phyloP scores from a whole-genome alignment of 2,888 invertebrate genomes.

The Prenolepis imparis region DNA sequence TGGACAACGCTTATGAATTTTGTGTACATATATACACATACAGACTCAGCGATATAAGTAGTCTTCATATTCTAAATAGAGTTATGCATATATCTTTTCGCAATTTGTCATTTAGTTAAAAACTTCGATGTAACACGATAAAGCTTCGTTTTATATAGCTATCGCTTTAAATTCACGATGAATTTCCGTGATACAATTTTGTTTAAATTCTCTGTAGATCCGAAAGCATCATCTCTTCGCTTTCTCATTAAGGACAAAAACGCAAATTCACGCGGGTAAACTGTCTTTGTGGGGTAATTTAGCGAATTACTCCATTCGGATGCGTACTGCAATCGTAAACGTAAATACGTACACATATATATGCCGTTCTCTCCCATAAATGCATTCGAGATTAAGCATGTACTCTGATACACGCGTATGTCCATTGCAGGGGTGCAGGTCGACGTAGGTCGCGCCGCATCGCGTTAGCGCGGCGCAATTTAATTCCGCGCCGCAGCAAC shows the following conservation, averaged over 20 bases:
- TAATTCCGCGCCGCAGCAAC: constrained; percentile 19
- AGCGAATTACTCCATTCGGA: neutral
- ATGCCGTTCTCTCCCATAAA: neutral
- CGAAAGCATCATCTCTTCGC: neutral
- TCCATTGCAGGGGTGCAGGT: neutral
- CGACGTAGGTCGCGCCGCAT: neutral
- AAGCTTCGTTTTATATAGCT: neutral
- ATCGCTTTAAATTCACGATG: neutral
- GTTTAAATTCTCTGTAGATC: neutral
- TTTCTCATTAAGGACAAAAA: neutral
- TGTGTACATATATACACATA: neutral
- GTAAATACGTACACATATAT: neutral
- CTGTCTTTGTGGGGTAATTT: neutral
- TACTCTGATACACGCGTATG: constrained; percentile 2
- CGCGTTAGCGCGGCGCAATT: constrained; percentile 12
- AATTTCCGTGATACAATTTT: neutral
- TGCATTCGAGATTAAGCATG: constrained; percentile 18
- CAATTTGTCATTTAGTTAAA: neutral
- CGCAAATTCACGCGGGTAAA: neutral
- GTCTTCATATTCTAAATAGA: neutral
- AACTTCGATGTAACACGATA: neutral
- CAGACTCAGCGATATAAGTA: neutral
- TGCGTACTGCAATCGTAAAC: constrained; percentile 1
- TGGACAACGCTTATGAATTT: neutral
- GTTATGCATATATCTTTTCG: neutral